Base-by-base conservation (phyloP, 2,888 invertebrate species). In the Himalopsyche japonica region DNA sequence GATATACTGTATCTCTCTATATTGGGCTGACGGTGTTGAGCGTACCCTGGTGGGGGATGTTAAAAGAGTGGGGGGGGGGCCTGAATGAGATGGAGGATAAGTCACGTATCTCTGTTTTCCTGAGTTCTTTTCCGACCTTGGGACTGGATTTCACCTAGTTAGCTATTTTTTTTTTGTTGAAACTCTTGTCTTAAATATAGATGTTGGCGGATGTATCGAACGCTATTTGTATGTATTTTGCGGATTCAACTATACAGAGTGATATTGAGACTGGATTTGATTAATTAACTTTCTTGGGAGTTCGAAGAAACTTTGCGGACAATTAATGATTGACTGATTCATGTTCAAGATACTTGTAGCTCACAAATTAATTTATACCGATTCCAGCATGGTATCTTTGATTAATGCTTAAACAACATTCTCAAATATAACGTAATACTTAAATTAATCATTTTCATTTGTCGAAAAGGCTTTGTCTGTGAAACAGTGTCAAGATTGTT, bases 71-170 rank as follows among this genome's bases (percentile, higher is more conserved):
- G 30, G 78, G 80, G 30, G 78, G 30, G 57, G 1, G 80, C 43
- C 18, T n/a, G 80, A 83, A 47, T 27, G 81, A 80, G 84, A 81
- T 64, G 48, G 57, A 78, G 77, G 77, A 81, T 47, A 81, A 47
- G 78, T 34, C 81, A 76, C 83, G 80, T 49, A 76, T 70, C 79
- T 79, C 48, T 70, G 27, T 48, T 18, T 79, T 47, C 48, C 48
- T 10, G 70, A 79, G 76, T 80, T 77, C 80, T 83, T 76, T 30
- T 49, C 83, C 83, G 83, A 83, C 83, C 83, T 83, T 83, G 83
- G 48, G 83, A 83, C 80, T 57, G 83, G 80, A 76, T 83, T 76
- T 77, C 80, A 48, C 34, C 70, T 70, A 70, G 70, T 70, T 70
- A 70, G 20, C 70, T 70, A 30, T 70, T 70, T 70, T 70, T 70